phyloP scores from a whole-genome alignment of 30 jellyfish, hydroid and myxozoan species.

The Euphysa ruthae region DNA sequence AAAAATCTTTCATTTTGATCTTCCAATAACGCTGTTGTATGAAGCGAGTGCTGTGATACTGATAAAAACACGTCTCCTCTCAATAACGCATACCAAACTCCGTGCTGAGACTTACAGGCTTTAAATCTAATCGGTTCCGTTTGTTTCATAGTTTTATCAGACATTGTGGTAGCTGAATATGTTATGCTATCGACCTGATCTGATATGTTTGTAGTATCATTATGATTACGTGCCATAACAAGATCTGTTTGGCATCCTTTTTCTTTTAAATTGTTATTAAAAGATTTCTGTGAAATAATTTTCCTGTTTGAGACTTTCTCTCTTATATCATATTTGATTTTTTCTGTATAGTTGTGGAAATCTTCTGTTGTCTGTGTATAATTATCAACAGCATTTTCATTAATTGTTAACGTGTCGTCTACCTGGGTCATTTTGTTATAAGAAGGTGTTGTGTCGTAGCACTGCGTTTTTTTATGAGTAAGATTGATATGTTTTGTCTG shows the following conservation, averaged over 20 bases:
- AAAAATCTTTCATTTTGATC: background rate
- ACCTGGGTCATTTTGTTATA: no score
- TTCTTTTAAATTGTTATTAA: no score
- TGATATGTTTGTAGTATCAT: background rate
- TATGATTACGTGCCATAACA: background rate
- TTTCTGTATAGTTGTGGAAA: no score
- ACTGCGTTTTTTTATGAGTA: no score
- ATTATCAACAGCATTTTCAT: no score
- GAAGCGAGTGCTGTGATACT: constrained; percentile 5
- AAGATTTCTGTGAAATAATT: no score
- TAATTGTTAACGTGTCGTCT: no score
- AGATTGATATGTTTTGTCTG: no score
- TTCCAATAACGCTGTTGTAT: background rate
- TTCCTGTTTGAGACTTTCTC: no score
- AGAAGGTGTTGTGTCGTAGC: no score
- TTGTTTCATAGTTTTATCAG: background rate
- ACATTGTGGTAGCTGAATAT: constrained; percentile 9
- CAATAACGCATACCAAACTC: constrained; percentile 28
- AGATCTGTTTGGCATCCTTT: constrained; percentile 3
- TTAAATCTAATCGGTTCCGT: constrained; percentile 30
- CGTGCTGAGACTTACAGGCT: constrained; percentile 30
- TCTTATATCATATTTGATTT: no score
- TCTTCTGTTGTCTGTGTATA: no score
- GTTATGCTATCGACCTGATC: background rate
- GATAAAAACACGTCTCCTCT: constrained; percentile 36